Conservation (phyloP, 1,140 invertebrate species). For the Campoletis sonorensis region DNA sequence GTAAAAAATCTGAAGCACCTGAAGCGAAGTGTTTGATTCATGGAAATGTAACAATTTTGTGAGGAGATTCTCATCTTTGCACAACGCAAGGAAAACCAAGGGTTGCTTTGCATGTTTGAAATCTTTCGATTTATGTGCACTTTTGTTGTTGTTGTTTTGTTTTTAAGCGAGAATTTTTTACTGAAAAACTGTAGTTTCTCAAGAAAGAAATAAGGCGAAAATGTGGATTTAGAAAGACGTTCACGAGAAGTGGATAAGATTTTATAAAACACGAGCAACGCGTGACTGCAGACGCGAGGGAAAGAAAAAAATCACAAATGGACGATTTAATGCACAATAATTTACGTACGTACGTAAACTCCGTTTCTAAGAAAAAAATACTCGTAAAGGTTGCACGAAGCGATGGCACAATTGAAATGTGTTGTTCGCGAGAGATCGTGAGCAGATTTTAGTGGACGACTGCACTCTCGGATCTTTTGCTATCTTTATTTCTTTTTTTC, state of each 20-base stretch:
- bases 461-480: not conserved
- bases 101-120: no score
- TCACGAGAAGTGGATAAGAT: no score
- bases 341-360: not conserved
- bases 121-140: not conserved
- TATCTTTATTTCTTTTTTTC: not conserved
- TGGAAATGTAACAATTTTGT: not conserved
- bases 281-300: no score
- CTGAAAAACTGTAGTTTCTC: not conserved
- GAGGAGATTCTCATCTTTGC: no score
- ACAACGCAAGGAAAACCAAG: no score
- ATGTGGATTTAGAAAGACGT: no score
- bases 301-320: not conserved
- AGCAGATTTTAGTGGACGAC: not conserved
- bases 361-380: no score
- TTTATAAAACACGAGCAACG: no score
- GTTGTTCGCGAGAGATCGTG: conserved; percentile 5
- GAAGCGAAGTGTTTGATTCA: not conserved
- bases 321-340: not conserved
- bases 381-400: conserved; percentile 2
- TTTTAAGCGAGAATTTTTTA: not conserved
- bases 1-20: not conserved
- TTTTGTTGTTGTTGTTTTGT: no score
- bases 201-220: no score
- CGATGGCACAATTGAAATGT: not conserved